Conservation (phyloP, 2,797 vertebrate genomes). For the Simalia tracyae region DNA sequence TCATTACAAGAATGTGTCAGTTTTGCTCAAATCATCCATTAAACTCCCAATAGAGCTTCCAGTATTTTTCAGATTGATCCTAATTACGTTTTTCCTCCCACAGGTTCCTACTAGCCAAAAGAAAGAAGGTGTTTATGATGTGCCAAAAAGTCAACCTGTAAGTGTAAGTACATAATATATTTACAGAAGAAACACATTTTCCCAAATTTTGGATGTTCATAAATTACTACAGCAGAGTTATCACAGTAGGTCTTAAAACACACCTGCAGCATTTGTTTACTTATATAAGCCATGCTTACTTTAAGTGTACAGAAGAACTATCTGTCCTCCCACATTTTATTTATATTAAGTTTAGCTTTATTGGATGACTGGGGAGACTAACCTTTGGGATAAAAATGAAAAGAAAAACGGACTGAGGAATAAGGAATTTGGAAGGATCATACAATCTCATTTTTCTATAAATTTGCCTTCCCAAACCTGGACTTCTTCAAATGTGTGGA, state of each 20-base stretch:
- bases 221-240: fast-evolving
- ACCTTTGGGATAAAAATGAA: neutral
- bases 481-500: neutral
- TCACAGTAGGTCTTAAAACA: fast-evolving
- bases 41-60: neutral
- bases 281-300: neutral
- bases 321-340: neutral
- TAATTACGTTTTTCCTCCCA: conserved; percentile 50
- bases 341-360: neutral
- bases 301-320: neutral
- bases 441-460: neutral
- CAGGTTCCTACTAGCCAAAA: conserved; percentile 99
- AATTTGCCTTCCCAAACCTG: neutral
- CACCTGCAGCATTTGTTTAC: neutral
- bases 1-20: neutral
- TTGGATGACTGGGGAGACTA: neutral
- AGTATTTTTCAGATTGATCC: neutral
- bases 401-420: neutral
- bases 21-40: neutral
- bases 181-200: neutral
- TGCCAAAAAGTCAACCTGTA: conserved; percentile 99
- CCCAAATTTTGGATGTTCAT: neutral
- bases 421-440: neutral
- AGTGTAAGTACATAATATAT: conserved; percentile 83
- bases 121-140: conserved; percentile 99